These are phyloP conservation scores for Dipodomys stephensi DNA, from an alignment of 2,113 vertebrate species.

Conservation along the genomic window DNA sequence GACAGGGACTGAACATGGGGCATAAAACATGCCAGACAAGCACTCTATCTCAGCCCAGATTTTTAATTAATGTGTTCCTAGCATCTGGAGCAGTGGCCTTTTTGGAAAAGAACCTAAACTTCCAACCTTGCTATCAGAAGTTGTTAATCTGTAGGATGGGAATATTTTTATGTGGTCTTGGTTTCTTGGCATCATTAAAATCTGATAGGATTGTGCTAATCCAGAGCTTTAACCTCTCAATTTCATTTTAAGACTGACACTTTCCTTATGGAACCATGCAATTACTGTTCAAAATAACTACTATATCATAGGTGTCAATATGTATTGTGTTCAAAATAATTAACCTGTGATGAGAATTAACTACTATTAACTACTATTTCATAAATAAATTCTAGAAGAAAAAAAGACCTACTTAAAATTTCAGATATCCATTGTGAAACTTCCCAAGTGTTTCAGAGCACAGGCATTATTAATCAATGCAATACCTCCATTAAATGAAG, in stretches of 20 bases:
- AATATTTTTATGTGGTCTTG: conserved; percentile 22
- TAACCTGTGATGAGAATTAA: neutral
- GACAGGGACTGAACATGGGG: neutral
- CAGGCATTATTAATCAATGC: conserved; percentile 24
- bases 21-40: neutral
- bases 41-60: neutral
- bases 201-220: conserved; percentile 12
- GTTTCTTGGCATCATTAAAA: conserved; percentile 43
- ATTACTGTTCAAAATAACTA: conserved; percentile 47
- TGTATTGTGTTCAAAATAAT: conserved; percentile 33
- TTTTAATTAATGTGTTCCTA: conserved; percentile 39
- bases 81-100: neutral
- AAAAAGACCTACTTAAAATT: conserved; percentile 42
- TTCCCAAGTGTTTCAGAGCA: conserved; percentile 37
- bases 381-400: conserved; percentile 27
- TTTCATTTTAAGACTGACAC: conserved; percentile 30
- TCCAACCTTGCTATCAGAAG: neutral
- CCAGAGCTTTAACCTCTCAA: conserved; percentile 38
- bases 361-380: neutral
- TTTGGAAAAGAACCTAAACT: conserved; percentile 47
- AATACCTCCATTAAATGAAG: conserved; percentile 46
- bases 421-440: conserved; percentile 48
- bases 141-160: neutral
- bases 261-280: conserved; percentile 44
- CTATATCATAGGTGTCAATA: neutral